These are phyloP conservation scores for Otolemur crassicaudatus DNA, from an alignment of 2,797 vertebrate genomes.

Conservation along the genomic window DNA sequence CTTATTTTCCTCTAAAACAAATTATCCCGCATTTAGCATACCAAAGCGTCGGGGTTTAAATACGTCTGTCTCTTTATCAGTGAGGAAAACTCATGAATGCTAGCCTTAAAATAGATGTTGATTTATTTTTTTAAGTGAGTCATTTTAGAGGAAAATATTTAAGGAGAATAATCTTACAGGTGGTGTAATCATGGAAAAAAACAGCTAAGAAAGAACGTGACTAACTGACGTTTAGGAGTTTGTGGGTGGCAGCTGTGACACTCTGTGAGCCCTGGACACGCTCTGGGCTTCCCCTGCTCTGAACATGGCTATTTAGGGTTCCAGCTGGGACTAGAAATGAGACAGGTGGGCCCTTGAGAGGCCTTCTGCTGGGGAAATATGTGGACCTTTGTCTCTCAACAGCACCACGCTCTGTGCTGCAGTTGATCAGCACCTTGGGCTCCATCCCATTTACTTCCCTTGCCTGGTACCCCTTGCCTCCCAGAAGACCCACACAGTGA, in stretches of 20 bases:
- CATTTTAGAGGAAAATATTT: slow-evolving; percentile 34
- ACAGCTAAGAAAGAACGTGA: slow-evolving; percentile 44
- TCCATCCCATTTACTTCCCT: background rate
- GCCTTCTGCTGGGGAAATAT: background rate
- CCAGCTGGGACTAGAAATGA: background rate
- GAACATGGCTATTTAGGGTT: slow-evolving; percentile 47
- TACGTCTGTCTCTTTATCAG: background rate
- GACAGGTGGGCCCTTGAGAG: slow-evolving; percentile 27
- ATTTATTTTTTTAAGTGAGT: background rate
- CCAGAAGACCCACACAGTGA: background rate
- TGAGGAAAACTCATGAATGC: background rate
- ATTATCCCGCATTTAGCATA: no score
- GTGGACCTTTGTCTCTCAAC: background rate
- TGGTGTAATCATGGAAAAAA: background rate
- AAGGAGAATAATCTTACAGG: slow-evolving; percentile 49
- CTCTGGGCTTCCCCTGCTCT: background rate
- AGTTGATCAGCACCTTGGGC: background rate
- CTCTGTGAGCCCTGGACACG: background rate
- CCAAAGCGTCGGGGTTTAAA: background rate
- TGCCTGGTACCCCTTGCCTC: background rate
- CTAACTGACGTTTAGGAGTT: background rate
- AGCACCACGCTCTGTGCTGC: rapidly evolving
- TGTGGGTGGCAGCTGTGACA: slow-evolving; percentile 52
- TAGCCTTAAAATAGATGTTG: slow-evolving; percentile 32
- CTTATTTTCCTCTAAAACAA: background rate